Percentiles rank a stretch among this genome's conserved stretches.
phyloP scores from a whole-genome alignment of 2,797 vertebrate species.

The Pogonophryne albipinna region DNA sequence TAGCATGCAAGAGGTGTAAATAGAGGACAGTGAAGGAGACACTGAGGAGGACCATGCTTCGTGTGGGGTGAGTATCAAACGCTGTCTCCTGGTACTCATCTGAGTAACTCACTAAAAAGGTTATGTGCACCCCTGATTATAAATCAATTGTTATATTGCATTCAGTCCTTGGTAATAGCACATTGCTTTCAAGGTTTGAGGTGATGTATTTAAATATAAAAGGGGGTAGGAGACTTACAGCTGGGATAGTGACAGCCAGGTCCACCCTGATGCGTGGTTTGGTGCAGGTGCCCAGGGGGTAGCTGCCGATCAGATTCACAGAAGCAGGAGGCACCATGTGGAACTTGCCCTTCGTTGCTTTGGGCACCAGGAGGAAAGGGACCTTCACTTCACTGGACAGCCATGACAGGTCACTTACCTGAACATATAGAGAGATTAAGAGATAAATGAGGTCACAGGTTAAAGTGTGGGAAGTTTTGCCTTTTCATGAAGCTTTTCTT shows the following conservation, averaged over 20 bases:
- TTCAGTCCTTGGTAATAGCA: not conserved
- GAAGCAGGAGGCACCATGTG: conserved; percentile 88
- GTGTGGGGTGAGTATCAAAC: no score
- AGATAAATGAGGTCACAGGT: not conserved
- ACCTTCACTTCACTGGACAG: conserved; percentile 87
- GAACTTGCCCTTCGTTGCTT: conserved; percentile 91
- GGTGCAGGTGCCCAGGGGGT: conserved; percentile 92
- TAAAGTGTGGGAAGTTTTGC: not conserved
- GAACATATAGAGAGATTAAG: not conserved
- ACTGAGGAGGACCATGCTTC: no score
- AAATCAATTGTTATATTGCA: not conserved
- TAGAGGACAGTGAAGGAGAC: no score
- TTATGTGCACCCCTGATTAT: no score
- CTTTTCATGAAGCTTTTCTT: not conserved
- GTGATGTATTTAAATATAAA: not conserved
- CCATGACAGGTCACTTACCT: conserved; percentile 92
- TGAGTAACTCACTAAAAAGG: no score
- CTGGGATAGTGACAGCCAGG: conserved; percentile 91
- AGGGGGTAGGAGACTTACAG: conserved; percentile 80
- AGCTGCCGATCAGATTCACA: conserved; percentile 94
- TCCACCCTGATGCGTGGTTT: conserved; percentile 92
- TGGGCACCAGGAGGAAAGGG: conserved; percentile 90
- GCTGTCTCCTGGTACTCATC: no score
- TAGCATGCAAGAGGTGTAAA: no score
- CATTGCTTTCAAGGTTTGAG: not conserved